phyloP scores from a whole-genome alignment of 2,888 invertebrate genomes.

The Himalopsyche anomala region DNA sequence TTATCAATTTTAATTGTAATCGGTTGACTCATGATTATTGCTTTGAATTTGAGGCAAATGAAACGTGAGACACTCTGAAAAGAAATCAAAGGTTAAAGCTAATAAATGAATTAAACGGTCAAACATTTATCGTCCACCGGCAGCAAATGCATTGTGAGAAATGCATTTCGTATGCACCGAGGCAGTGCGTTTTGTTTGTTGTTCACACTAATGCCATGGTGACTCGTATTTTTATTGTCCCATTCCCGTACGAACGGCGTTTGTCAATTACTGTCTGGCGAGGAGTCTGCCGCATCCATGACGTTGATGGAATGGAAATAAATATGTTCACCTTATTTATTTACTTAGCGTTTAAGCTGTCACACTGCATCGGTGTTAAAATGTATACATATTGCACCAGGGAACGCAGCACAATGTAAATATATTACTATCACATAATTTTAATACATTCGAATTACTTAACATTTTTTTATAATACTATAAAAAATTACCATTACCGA shows the following conservation, averaged over 20 bases:
- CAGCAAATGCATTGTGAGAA: not conserved
- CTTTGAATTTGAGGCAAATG: too few species aligned
- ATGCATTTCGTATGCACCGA: constrained; percentile 2
- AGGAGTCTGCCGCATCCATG: constrained; percentile 3
- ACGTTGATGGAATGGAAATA: constrained; percentile 19
- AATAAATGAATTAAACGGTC: constrained; percentile 1
- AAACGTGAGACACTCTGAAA: too few species aligned
- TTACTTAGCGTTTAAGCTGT: constrained; percentile 17
- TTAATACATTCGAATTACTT: too few species aligned
- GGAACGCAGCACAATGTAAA: too few species aligned
- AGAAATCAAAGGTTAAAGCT: not conserved
- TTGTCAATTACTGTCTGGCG: constrained; percentile 34
- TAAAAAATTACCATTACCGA: too few species aligned
- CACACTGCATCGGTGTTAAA: not conserved
- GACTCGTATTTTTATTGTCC: constrained; percentile 26
- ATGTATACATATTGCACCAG: too few species aligned
- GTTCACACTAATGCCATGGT: constrained; percentile 15
- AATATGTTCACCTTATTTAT: constrained; percentile 16
- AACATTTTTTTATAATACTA: too few species aligned
- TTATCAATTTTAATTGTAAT: too few species aligned
- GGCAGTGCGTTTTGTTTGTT: constrained; percentile 15
- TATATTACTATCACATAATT: too few species aligned
- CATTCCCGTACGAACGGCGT: not conserved
- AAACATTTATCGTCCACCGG: not conserved
- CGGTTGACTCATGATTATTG: too few species aligned